A percentile compares a stretch with the other conserved stretches of the same genome.
These are phyloP conservation scores for Zelostemma sp. DNA, from an alignment of 1,140 invertebrate genomes.

Conservation along the genomic window DNA sequence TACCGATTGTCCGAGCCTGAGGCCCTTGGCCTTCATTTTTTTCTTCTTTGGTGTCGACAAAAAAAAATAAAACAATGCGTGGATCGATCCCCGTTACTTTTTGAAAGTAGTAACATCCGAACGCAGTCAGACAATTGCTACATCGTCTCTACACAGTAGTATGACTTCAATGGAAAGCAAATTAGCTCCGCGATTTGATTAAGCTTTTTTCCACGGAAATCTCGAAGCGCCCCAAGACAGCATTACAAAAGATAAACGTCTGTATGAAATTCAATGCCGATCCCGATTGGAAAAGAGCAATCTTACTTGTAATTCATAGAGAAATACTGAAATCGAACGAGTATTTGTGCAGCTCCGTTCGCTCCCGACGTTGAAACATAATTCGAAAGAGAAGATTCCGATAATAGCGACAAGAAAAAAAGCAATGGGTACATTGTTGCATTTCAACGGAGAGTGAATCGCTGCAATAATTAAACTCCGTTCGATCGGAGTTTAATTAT, in stretches of 20 bases:
- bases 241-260: conserved; percentile 32
- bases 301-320: conserved; percentile 12
- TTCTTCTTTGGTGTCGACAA: not conserved
- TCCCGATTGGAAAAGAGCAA: conserved; percentile 43
- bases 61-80: not conserved
- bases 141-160: not conserved
- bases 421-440: too few relatives aligned
- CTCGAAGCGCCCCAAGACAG: conserved; percentile 14
- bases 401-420: too few relatives aligned
- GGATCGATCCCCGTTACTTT: too few relatives aligned
- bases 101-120: conserved; percentile 1
- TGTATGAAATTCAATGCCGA: conserved; percentile 39
- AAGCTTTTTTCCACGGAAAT: conserved; percentile 33
- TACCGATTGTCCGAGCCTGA: conserved; percentile 11
- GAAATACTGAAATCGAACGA: too few relatives aligned
- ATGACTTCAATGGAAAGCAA: not conserved
- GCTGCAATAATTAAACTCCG: too few relatives aligned
- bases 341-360: too few relatives aligned
- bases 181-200: conserved; percentile 13
- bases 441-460: too few relatives aligned
- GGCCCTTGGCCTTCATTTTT: conserved; percentile 7
- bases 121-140: not conserved
- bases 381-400: too few relatives aligned
- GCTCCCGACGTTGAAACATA: too few relatives aligned
- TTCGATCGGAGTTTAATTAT: too few relatives aligned